Conservation (phyloP, 2,888 invertebrate species). For the Troides aeacus region DNA sequence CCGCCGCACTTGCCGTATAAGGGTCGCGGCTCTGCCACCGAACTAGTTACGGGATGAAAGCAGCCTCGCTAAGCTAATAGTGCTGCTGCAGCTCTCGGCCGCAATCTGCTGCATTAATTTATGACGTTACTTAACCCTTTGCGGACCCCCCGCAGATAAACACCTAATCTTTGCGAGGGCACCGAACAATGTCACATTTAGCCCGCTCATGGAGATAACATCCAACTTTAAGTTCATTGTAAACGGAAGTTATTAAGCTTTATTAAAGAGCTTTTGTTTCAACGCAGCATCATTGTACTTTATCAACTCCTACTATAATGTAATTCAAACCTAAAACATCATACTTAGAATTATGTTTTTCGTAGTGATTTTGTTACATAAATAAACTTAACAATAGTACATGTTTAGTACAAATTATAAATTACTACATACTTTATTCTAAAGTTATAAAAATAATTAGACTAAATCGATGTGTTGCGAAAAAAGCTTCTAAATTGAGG, state of each 20-base stretch:
- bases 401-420: no score
- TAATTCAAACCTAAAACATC: no score
- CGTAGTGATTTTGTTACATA: no score
- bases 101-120: slow-evolving; percentile 43
- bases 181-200: slow-evolving; percentile 26
- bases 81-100: slow-evolving; percentile 40
- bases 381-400: no score
- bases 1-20: slow-evolving; percentile 57
- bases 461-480: no score
- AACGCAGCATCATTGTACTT: not conserved
- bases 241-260: slow-evolving; percentile 7
- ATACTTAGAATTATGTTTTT: no score
- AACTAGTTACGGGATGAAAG: slow-evolving; percentile 66
- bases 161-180: slow-evolving; percentile 39
- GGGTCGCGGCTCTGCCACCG: slow-evolving; percentile 62
- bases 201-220: slow-evolving; percentile 17
- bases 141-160: slow-evolving; percentile 44
- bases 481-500: no score
- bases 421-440: no score
- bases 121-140: slow-evolving; percentile 42
- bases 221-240: slow-evolving; percentile 12
- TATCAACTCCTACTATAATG: no score
- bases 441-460: no score
- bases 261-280: not conserved
- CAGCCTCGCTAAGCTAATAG: slow-evolving; percentile 58